phyloP scores from a whole-genome alignment of 1,140 invertebrate genomes.

The Physella acuta region DNA sequence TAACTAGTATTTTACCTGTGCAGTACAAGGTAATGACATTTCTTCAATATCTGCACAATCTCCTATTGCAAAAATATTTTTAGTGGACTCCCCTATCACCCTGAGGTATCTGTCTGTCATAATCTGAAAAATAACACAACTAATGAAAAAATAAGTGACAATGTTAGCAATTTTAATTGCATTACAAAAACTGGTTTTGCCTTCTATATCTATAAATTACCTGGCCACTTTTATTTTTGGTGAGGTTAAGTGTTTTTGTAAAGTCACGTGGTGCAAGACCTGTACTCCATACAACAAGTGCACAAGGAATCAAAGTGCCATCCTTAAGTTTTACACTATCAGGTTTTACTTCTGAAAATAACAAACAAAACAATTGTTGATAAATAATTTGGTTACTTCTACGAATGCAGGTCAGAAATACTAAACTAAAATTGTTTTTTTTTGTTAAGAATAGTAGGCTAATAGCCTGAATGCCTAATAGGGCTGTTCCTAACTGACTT shows the following conservation, averaged over 20 bases:
- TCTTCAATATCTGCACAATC: slow-evolving; percentile 55
- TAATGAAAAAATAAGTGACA: not conserved
- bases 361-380: too few species aligned
- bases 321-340: slow-evolving; percentile 51
- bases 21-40: slow-evolving; percentile 53
- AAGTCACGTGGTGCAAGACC: slow-evolving; percentile 56
- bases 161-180: not conserved
- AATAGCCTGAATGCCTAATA: too few species aligned
- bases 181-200: not conserved
- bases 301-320: slow-evolving; percentile 57
- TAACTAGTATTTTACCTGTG: slow-evolving; percentile 55
- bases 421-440: too few species aligned
- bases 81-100: slow-evolving; percentile 40
- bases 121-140: slow-evolving; percentile 39
- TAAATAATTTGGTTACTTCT: too few species aligned
- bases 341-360: slow-evolving; percentile 50
- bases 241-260: slow-evolving; percentile 42
- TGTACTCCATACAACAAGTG: slow-evolving; percentile 61
- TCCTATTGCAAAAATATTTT: slow-evolving; percentile 51
- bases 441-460: too few species aligned
- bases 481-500: too few species aligned
- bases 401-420: too few species aligned
- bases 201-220: slow-evolving; percentile 37
- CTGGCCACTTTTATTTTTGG: slow-evolving; percentile 57
- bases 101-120: slow-evolving; percentile 47